Percentiles rank a stretch among this genome's conserved stretches.
These are phyloP conservation scores for Nephrotoma appendiculata DNA, from an alignment of 2,888 invertebrate genomes.

Conservation along the genomic window DNA sequence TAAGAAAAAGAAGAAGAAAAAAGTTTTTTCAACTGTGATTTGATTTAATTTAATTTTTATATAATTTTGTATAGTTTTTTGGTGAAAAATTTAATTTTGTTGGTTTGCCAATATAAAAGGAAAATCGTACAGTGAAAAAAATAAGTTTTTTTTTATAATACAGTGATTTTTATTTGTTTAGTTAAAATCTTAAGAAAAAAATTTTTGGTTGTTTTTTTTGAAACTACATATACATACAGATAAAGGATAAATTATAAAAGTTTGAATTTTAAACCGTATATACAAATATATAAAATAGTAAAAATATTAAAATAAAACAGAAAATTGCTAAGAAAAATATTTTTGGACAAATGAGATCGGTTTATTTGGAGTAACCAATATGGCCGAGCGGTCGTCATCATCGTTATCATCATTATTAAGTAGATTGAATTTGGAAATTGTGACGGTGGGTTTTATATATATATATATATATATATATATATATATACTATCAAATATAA, in stretches of 20 bases:
- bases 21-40: neutral
- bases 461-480: too few species aligned
- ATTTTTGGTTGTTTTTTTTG: neutral
- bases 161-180: neutral
- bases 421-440: constrained; percentile 29
- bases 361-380: constrained; percentile 34
- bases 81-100: neutral
- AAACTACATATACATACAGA: neutral
- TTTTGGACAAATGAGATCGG: constrained; percentile 31
- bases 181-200: neutral
- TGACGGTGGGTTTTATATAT: constrained; percentile 28
- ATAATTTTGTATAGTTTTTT: neutral
- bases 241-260: neutral
- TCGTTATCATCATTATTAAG: constrained; percentile 21
- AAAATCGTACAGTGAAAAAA: neutral
- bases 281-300: neutral
- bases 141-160: neutral
- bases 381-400: constrained; percentile 34
- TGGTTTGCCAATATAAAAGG: neutral
- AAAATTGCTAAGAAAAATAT: neutral
- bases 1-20: neutral
- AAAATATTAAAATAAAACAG: neutral
- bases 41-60: neutral
- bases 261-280: neutral
- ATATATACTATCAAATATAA: neutral